These are phyloP conservation scores for Emydura subglobosa DNA, from an alignment of 2,113 vertebrate genomes.

Conservation along the genomic window DNA sequence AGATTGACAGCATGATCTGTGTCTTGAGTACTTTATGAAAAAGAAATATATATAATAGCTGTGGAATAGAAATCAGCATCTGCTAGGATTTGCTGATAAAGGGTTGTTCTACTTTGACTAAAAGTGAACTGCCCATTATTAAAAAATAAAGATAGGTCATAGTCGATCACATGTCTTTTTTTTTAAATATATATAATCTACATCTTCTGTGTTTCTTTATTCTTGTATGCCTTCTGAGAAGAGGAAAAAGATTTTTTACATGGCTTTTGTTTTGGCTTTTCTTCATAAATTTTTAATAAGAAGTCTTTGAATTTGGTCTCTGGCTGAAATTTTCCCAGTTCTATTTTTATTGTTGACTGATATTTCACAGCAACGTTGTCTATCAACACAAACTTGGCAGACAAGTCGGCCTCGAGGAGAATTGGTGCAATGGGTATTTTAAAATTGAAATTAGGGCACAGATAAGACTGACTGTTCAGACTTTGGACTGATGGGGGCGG, in stretches of 20 bases:
- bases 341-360: neutral
- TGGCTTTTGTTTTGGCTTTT: neutral
- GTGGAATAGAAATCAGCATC: neutral
- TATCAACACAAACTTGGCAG: neutral
- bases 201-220: too few species aligned
- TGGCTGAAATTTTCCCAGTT: neutral
- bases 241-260: neutral
- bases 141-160: neutral
- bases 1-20: neutral
- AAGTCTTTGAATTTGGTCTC: neutral
- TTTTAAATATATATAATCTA: neutral
- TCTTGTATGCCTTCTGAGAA: neutral
- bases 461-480: neutral
- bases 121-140: neutral
- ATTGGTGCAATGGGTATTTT: neutral
- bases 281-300: neutral
- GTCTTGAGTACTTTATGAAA: slow-evolving; percentile 5
- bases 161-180: neutral
- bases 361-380: neutral
- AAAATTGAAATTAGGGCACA: neutral
- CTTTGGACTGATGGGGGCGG: too few species aligned
- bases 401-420: neutral
- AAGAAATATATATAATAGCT: neutral
- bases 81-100: neutral
- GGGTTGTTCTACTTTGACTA: neutral